Evolutionary conservation across 2,113 vertebrate species (phyloP), one percentile per base, ranked within the genome.

Genomic region (Aphyosemion australe): DNA sequence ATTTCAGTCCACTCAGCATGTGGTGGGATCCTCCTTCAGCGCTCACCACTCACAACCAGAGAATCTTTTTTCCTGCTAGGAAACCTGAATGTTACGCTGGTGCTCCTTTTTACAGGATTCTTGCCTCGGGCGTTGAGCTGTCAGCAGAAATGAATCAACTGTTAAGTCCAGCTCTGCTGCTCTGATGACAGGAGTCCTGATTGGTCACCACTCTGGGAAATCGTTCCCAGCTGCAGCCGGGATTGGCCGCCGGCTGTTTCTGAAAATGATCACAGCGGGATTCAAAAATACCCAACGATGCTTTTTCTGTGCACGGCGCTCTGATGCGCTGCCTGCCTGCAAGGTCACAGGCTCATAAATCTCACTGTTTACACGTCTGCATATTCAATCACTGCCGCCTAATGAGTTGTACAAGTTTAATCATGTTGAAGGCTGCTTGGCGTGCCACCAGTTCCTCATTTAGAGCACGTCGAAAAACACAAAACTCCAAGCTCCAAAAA

Each of bases 341-440:
- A 80, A 84, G 82, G 76, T 89, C 80, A 69, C 67, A 3, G 52
- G 18, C 67, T 61, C 15, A 34, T 41, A 13, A 69, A 51, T 64
- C 54, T 64, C 39, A 1, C 46, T 41, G 20, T 61, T 72, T 31
- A 13, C 69, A 58, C 9, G 42, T 45, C 72, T 67, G 61, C 70
- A 66, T 70, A 69, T 81, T 83, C 70, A 86, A 79, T 86, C 66
- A 75, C 64, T 12, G 56, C 78, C 41, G 69, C 69, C 67, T 83
- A 83, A 87, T 82, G 86, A 87, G 58, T 73, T 79, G 77, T 42
- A 67, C 79, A 69, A 74, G 84, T 86, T 61, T 39, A 87, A 82
- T 88, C 74, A 75, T 79, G 74, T 82, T 55, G 65, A 77, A 66
- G 79, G 69, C 72, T 68, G 62, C 78, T 83, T 43, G 47, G 69